Percentiles rank a stretch among this genome's conserved stretches.
Conservation (phyloP, 2,797 vertebrate species). For the Eulemur mongoz region DNA sequence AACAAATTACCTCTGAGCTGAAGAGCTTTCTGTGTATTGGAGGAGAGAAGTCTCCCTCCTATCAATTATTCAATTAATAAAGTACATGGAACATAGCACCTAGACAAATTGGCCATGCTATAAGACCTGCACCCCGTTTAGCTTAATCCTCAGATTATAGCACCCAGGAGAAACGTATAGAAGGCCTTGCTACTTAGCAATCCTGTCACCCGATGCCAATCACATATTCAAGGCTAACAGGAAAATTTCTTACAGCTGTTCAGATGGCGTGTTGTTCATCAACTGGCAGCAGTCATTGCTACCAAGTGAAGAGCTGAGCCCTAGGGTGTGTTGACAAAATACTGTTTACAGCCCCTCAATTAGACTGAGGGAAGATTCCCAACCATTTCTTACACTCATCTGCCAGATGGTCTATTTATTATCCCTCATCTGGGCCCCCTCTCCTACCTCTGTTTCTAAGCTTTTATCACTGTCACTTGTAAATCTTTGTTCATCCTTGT, state of each 20-base stretch:
- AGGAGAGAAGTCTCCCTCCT: not conserved
- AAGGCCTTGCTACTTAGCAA: not conserved
- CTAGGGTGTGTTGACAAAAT: not conserved
- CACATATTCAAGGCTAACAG: not conserved
- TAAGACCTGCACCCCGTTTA: not conserved
- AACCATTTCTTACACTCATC: not conserved
- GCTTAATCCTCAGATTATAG: not conserved
- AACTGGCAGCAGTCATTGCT: not conserved
- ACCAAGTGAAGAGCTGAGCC: not conserved
- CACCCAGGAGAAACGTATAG: not conserved
- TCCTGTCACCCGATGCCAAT: not conserved
- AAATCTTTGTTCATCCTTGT: constrained; percentile 42
- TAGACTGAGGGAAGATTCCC: not conserved
- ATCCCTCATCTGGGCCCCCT: not conserved
- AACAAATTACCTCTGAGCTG: constrained; percentile 53
- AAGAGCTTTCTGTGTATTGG: not conserved
- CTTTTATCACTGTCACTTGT: not conserved
- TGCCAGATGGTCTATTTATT: not conserved
- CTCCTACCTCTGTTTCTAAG: not conserved
- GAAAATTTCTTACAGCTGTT: not conserved
- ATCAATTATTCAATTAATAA: constrained; percentile 37
- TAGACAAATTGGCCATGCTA: constrained; percentile 48
- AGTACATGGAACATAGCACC: constrained; percentile 6
- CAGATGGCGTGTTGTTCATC: not conserved
- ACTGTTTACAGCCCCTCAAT: not conserved